Conservation (phyloP, 2,797 vertebrate species). For the Sarcophilus harrisii region DNA sequence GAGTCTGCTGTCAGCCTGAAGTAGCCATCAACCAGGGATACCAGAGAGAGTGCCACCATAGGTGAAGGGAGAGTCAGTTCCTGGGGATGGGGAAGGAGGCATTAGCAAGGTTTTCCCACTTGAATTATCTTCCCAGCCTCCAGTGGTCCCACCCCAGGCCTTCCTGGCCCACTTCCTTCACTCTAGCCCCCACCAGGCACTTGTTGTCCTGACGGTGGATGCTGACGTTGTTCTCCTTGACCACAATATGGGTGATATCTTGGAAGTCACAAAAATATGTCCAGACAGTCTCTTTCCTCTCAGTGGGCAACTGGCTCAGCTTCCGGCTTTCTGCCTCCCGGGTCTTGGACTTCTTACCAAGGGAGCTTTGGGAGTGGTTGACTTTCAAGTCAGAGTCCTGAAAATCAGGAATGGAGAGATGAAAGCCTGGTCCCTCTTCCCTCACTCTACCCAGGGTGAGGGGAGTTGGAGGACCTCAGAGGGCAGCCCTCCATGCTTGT, state of each 20-base stretch:
- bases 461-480: background rate
- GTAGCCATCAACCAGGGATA: constrained; percentile 94
- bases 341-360: constrained; percentile 78
- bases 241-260: constrained; percentile 92
- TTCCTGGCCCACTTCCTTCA: background rate
- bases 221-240: constrained; percentile 86
- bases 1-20: constrained; percentile 94
- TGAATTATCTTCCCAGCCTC: background rate
- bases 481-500: background rate
- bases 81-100: constrained; percentile 76
- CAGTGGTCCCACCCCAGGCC: background rate
- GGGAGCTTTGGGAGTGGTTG: constrained; percentile 68
- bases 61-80: constrained; percentile 88
- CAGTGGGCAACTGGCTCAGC: background rate
- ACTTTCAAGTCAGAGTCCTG: constrained; percentile 10
- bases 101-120: background rate
- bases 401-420: background rate
- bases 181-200: constrained; percentile 86
- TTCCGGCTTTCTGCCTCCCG: constrained; percentile 70
- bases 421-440: too few species aligned
- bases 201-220: constrained; percentile 92
- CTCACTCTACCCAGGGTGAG: fast-evolving
- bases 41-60: constrained; percentile 89
- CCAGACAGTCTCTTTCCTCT: constrained; percentile 81
- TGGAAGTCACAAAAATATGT: constrained; percentile 92